phyloP scores from a whole-genome alignment of 1,140 invertebrate genomes.

The Microplitis mediator region DNA sequence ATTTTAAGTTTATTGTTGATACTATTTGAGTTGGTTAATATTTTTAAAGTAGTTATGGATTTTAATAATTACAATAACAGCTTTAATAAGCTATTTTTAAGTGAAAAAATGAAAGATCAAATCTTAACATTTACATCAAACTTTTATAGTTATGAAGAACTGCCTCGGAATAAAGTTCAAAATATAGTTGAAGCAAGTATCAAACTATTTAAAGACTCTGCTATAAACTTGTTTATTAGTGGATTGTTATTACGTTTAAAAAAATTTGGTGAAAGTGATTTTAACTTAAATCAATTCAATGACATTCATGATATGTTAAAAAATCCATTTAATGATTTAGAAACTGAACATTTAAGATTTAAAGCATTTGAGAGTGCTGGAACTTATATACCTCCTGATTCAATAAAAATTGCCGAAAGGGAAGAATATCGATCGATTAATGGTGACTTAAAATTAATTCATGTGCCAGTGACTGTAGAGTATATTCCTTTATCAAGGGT shows the following conservation, averaged over 20 bases:
- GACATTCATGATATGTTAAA: constrained; percentile 1
- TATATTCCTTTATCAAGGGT: constrained; percentile 1
- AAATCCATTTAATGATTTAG: constrained; percentile 9
- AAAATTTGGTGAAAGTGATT: neutral
- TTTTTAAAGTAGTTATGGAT: neutral
- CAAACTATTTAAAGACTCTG: constrained; percentile 9
- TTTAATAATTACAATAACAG: constrained; percentile 10
- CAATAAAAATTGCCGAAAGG: constrained; percentile 3
- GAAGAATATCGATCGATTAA: constrained; percentile 3
- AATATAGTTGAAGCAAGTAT: neutral
- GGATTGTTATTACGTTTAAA: constrained; percentile 6
- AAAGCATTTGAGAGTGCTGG: constrained; percentile 4
- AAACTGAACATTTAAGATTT: constrained; percentile 3
- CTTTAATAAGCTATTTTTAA: constrained; percentile 4
- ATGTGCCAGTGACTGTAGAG: constrained; percentile 9
- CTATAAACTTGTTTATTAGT: constrained; percentile 6
- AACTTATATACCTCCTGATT: constrained; percentile 6
- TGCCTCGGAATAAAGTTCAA: constrained; percentile 6
- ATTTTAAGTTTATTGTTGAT: neutral
- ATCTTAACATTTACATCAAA: constrained; percentile 1
- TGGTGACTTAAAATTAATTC: neutral
- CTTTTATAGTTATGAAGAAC: constrained; percentile 11
- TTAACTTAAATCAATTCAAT: constrained; percentile 8
- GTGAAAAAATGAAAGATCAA: constrained; percentile 8
- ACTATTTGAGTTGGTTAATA: neutral